Evolutionary conservation across 2,888 invertebrate species (phyloP).

Genomic region (Diachrysia chrysitis): DNA sequence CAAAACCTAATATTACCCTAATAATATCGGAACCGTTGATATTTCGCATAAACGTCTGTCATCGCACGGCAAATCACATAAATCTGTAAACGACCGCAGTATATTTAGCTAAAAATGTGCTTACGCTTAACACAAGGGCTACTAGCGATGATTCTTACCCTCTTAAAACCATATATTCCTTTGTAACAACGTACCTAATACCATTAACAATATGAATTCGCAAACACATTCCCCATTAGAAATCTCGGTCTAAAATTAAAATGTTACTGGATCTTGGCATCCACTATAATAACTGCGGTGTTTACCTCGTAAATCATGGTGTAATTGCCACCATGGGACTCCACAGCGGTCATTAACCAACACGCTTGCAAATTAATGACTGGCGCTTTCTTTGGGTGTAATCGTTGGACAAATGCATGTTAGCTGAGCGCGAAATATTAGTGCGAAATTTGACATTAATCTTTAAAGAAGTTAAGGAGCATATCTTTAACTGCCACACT

Average conservation of each 20-base stretch:
- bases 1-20: no score
- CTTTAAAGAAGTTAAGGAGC: no score
- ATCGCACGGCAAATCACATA: no score
- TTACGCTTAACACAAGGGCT: no score
- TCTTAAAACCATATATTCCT: no score
- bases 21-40: no score
- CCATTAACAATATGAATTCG: not conserved
- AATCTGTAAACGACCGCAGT: no score
- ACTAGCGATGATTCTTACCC: no score
- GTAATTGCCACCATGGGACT: constrained; percentile 73
- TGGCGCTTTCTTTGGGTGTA: constrained; percentile 49
- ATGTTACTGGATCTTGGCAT: constrained; percentile 68
- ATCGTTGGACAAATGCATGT: constrained; percentile 17
- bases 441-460: not conserved
- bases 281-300: constrained; percentile 64
- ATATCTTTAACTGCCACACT: no score
- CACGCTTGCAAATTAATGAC: constrained; percentile 61
- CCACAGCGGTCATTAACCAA: constrained; percentile 60
- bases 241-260: constrained; percentile 69
- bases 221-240: constrained; percentile 17
- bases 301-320: constrained; percentile 78
- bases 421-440: constrained; percentile 4
- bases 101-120: no score
- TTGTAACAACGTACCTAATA: not conserved
- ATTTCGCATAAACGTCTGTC: no score